Evolutionary conservation across 2,113 vertebrate species (phyloP), one percentile per base, ranked within the genome.

Genomic region (Gadus macrocephalus): DNA sequence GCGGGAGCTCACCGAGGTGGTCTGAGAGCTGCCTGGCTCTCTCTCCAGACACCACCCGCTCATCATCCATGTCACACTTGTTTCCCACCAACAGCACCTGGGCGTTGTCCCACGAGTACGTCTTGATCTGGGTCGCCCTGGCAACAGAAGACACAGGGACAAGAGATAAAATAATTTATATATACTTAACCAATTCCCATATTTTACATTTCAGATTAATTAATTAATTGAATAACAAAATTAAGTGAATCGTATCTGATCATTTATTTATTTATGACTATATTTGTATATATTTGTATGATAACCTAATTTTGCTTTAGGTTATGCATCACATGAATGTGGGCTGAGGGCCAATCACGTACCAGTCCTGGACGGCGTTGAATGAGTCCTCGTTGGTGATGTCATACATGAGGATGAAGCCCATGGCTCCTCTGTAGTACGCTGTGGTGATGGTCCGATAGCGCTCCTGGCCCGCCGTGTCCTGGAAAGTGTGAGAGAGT

Each of bases 101-200:
- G 2, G 97, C 97, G 12, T 98, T 98, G 86, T 98, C 97, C 97
- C 97, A 98, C 53, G 97, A 98, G 86, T 98, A 98, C 0, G 97
- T 98, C 87, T 98, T 98, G 76, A 98, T 98, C 86, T 98, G 97
- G 72, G 97, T 98, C 14, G 97, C 96, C 96, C 96, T 98, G 81
- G 17, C 71, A 61, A 17, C 55, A 58, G n/a, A 49, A 49, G 42
- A 12, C 42, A 49, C 42, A 49, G 42, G 42, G 42, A 49, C 8
- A 49, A 49, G 42, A 49, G 42, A 49, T 9, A 49, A 49, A 49
- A 2, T 49, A 49, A 12, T 49, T 49, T 49, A 49, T 49, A 49
- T 49, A 9, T 14, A 49, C 42, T 49, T 35, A 5, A 2, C 31
- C 4, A 35, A 35, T 35, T 35, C 31, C 2, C 31, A 49, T 12